These are phyloP conservation scores for Chrysolina oricalcia DNA, from an alignment of 2,888 invertebrate genomes.

Conservation along the genomic window DNA sequence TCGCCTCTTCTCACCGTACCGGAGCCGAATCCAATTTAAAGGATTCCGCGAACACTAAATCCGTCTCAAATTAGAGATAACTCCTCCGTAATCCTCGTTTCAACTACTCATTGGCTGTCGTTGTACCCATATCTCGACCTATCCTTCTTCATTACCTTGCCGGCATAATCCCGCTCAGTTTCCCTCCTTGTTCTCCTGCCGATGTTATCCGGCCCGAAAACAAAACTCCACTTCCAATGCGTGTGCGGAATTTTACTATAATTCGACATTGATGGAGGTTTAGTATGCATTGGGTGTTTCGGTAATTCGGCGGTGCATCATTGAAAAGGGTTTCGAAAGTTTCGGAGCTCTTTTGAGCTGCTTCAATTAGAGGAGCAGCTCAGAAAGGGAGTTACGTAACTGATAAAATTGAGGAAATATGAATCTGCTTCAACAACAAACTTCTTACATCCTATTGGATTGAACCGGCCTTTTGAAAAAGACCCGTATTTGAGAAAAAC, in stretches of 20 bases:
- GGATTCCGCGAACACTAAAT: conserved; percentile 75
- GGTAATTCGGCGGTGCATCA: conserved; percentile 16
- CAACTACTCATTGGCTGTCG: conserved; percentile 69
- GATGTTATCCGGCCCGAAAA: conserved; percentile 55
- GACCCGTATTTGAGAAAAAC: no score
- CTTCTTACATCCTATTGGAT: no score
- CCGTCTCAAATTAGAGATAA: conserved; percentile 76
- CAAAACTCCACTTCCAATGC: conserved; percentile 49
- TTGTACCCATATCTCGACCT: conserved; percentile 65
- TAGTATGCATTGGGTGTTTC: conserved; percentile 36
- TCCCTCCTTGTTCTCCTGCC: conserved; percentile 54
- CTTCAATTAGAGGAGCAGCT: neutral
- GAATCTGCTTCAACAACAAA: no score
- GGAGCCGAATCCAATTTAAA: conserved; percentile 73
- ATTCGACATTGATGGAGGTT: conserved; percentile 36
- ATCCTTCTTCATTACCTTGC: conserved; percentile 67
- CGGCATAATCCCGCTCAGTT: conserved; percentile 49
- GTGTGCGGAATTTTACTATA: conserved; percentile 42
- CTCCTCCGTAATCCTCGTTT: conserved; percentile 71
- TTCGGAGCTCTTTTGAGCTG: conserved; percentile 33
- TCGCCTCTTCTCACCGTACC: conserved; percentile 58
- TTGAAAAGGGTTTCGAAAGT: conserved; percentile 26
- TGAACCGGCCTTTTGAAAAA: no score
- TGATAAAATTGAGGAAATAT: neutral
- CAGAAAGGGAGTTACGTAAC: neutral